Evolutionary conservation across 1,140 invertebrate species (phyloP).

Genomic region (Eriosoma lanigerum): DNA sequence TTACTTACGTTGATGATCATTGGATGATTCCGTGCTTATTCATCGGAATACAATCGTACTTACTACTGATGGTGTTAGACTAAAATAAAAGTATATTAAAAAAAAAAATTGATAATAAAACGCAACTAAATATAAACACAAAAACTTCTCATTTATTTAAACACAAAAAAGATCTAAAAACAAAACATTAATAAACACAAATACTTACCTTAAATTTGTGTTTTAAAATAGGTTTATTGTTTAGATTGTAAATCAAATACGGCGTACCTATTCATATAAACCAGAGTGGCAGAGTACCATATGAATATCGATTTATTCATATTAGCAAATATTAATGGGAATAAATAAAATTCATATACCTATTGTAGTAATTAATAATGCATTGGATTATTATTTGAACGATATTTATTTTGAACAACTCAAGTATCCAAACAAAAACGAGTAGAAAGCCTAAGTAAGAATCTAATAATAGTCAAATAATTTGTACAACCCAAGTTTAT

Average conservation of each 20-base stretch:
- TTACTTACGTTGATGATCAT: not conserved
- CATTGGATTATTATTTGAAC: not conserved
- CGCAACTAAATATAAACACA: slow-evolving; percentile 23
- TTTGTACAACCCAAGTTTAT: slow-evolving; percentile 16
- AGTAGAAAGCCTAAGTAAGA: slow-evolving; percentile 40
- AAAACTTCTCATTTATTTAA: slow-evolving; percentile 34
- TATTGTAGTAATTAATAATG: too few relatives aligned
- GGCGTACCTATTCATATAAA: too few relatives aligned
- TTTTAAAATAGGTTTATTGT: not conserved
- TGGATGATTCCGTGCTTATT: not conserved
- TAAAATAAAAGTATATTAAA: not conserved
- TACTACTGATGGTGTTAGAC: slow-evolving; percentile 22
- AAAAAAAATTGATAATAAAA: slow-evolving; percentile 11
- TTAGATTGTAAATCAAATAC: too few relatives aligned
- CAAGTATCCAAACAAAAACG: slow-evolving; percentile 25
- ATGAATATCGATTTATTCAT: too few relatives aligned
- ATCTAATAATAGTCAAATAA: slow-evolving; percentile 18
- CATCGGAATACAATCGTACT: not conserved
- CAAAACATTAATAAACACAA: slow-evolving; percentile 2
- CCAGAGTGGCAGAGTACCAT: too few relatives aligned
- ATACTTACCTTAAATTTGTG: slow-evolving; percentile 34
- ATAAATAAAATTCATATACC: too few relatives aligned
- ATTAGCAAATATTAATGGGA: too few relatives aligned
- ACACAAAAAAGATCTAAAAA: slow-evolving; percentile 22
- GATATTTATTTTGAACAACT: slow-evolving; percentile 1